Conservation (phyloP, 2,888 invertebrate genomes). For the Atethmia centrago region DNA sequence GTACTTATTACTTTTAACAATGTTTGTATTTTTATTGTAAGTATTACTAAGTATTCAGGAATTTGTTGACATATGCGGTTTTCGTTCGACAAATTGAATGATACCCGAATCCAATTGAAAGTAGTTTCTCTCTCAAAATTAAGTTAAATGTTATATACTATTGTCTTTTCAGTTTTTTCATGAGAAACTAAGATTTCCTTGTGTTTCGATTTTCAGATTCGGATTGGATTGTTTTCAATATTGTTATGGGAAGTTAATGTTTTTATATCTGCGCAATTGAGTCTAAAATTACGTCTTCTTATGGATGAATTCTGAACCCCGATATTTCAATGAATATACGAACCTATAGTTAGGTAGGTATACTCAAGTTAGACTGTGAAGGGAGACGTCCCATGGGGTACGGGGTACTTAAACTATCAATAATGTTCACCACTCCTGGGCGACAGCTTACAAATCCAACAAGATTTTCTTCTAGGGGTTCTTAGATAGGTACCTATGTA, state of each 20-base stretch:
- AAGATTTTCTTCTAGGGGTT: background rate
- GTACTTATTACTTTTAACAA: slow-evolving; percentile 31
- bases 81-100: slow-evolving; percentile 1
- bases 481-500: no score
- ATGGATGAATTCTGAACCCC: background rate
- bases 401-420: no score
- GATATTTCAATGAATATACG: no score
- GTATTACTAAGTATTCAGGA: slow-evolving; percentile 45
- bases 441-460: background rate
- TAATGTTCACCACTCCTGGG: background rate
- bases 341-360: background rate
- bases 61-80: slow-evolving; percentile 41
- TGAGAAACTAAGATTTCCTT: slow-evolving; percentile 44
- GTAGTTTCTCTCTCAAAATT: slow-evolving; percentile 16
- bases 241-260: slow-evolving; percentile 44
- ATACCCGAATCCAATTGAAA: slow-evolving; percentile 29
- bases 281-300: slow-evolving; percentile 27
- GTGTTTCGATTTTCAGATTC: slow-evolving; percentile 25
- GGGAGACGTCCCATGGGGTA: background rate
- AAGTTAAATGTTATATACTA: slow-evolving; percentile 1
- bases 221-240: slow-evolving; percentile 28
- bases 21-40: slow-evolving; percentile 45
- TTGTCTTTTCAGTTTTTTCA: slow-evolving; percentile 37
- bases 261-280: background rate
- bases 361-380: background rate